A percentile compares a stretch with the other conserved stretches of the same genome.
These are phyloP conservation scores for Lates calcarifer DNA, from an alignment of 2,113 vertebrate species.

Conservation along the genomic window DNA sequence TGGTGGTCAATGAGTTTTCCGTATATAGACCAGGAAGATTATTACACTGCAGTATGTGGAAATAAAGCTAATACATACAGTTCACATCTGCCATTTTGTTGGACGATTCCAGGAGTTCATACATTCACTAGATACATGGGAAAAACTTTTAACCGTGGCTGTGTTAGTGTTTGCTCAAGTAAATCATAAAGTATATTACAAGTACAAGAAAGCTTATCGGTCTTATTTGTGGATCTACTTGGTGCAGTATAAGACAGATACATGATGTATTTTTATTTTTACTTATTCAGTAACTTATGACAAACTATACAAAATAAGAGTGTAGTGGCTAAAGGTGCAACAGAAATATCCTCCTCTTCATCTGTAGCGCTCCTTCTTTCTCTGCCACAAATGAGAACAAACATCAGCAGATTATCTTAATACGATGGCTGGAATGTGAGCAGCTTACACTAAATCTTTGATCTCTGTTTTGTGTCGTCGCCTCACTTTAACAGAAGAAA, in stretches of 20 bases:
- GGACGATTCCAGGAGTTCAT: constrained; percentile 2
- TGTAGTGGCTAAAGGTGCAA: constrained; percentile 1
- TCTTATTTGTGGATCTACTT: too few relatives aligned
- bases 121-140: not conserved
- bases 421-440: constrained; percentile 34
- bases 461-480: constrained; percentile 38
- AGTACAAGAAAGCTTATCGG: not conserved
- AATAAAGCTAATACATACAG: constrained; percentile 10
- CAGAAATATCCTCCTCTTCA: constrained; percentile 14
- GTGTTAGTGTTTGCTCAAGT: not conserved
- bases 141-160: not conserved
- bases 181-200: not conserved
- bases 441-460: constrained; percentile 37
- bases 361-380: constrained; percentile 7
- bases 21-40: constrained; percentile 27
- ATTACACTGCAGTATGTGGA: constrained; percentile 44
- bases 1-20: constrained; percentile 9
- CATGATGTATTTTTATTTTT: not conserved
- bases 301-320: constrained; percentile 5
- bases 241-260: too few relatives aligned
- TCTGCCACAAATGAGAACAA: constrained; percentile 46
- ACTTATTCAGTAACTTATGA: not conserved
- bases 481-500: constrained; percentile 32
- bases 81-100: constrained; percentile 24
- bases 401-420: constrained; percentile 69